Evolutionary conservation across 2,113 vertebrate species (phyloP).

Genomic region (Macquaria australasica): DNA sequence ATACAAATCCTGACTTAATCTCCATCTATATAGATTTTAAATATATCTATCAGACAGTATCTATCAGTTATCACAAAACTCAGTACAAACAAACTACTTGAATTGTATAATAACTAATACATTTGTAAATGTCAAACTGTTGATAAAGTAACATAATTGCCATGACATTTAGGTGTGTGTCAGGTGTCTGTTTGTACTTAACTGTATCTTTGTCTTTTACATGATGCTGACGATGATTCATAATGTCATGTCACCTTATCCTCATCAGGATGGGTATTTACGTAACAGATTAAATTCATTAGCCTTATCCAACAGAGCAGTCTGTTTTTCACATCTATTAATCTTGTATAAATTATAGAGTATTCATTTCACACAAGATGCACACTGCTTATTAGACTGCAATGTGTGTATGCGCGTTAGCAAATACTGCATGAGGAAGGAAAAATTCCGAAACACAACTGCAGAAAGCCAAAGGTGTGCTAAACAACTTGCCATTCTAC

Average conservation of each 20-base stretch:
- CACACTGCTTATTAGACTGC: conserved; percentile 34
- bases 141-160: conserved; percentile 28
- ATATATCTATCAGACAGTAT: not conserved
- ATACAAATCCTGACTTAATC: not conserved
- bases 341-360: conserved; percentile 56
- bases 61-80: not conserved
- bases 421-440: conserved; percentile 10
- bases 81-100: not conserved
- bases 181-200: conserved; percentile 18
- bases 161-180: conserved; percentile 42
- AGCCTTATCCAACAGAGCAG: conserved; percentile 47
- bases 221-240: conserved; percentile 36
- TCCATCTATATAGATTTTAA: not conserved
- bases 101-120: conserved; percentile 15
- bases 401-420: not conserved
- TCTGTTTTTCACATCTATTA: conserved; percentile 57
- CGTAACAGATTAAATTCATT: conserved; percentile 63
- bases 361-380: conserved; percentile 47
- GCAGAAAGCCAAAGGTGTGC: conserved; percentile 1
- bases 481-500: not conserved
- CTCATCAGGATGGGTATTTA: conserved; percentile 41
- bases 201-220: conserved; percentile 17
- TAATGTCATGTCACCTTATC: conserved; percentile 25
- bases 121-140: conserved; percentile 46
- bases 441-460: conserved; percentile 27